phyloP scores from a whole-genome alignment of 1,140 invertebrate genomes.

The Plodia interpunctella region DNA sequence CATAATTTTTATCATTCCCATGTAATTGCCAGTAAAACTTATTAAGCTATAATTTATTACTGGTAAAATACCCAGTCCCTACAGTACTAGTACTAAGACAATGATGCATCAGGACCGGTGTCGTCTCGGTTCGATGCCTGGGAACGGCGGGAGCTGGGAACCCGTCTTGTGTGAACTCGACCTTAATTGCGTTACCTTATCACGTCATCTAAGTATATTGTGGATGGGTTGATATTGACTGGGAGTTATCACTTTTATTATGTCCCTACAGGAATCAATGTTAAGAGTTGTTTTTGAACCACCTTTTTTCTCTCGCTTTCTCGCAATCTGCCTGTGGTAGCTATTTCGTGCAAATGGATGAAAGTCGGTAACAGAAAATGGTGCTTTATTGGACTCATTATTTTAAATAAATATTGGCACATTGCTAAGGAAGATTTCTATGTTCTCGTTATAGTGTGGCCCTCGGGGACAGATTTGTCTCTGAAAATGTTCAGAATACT shows the following conservation, averaged over 20 bases:
- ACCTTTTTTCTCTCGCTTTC: too few relatives aligned
- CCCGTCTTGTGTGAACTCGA: conserved; percentile 19
- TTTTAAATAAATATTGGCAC: neutral
- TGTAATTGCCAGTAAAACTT: neutral
- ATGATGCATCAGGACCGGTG: neutral
- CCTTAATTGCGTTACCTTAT: conserved; percentile 20
- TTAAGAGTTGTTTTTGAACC: neutral
- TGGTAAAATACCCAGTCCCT: neutral
- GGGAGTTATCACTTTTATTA: neutral
- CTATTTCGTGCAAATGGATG: too few relatives aligned
- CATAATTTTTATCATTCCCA: too few relatives aligned
- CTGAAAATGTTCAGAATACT: neutral
- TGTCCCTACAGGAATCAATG: neutral
- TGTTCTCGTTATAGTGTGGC: neutral
- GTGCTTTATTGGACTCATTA: too few relatives aligned
- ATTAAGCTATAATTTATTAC: neutral
- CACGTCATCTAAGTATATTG: conserved; percentile 6
- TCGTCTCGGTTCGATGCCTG: conserved; percentile 28
- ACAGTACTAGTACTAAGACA: neutral
- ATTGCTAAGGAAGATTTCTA: neutral
- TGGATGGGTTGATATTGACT: neutral
- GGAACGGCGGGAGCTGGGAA: conserved; percentile 20
- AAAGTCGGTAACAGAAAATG: too few relatives aligned
- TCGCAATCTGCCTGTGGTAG: too few relatives aligned
- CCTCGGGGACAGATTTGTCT: conserved; percentile 16